phyloP scores from a whole-genome alignment of 2,797 vertebrate species.

The Eleutherodactylus coqui region DNA sequence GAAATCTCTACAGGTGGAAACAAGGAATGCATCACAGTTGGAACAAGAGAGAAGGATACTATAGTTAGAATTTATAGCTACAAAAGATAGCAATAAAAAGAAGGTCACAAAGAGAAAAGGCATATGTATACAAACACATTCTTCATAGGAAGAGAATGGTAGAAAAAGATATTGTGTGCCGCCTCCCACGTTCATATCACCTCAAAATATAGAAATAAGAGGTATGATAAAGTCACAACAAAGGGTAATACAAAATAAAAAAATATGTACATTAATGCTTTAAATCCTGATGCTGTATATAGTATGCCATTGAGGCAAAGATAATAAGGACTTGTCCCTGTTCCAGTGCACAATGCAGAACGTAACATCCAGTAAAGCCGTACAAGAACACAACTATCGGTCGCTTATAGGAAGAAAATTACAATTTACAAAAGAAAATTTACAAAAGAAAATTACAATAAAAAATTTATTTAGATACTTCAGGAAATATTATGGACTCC shows the following conservation, averaged over 20 bases:
- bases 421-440: too few species aligned
- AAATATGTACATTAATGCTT: background rate
- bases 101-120: background rate
- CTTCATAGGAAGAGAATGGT: background rate
- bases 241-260: background rate
- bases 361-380: background rate
- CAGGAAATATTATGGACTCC: too few species aligned
- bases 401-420: too few species aligned
- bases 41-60: constrained; percentile 7
- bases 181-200: background rate
- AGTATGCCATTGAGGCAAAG: background rate
- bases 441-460: too few species aligned
- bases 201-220: background rate
- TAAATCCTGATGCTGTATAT: background rate
- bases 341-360: background rate
- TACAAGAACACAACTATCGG: background rate
- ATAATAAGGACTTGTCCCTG: background rate
- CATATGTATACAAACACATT: background rate
- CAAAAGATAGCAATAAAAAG: background rate
- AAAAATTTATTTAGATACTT: too few species aligned
- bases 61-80: background rate
- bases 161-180: background rate
- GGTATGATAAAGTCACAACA: too few species aligned
- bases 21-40: constrained; percentile 43
- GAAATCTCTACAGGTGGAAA: constrained; percentile 82